phyloP scores from a whole-genome alignment of 2,797 vertebrate species.

The Saxicola maurus region DNA sequence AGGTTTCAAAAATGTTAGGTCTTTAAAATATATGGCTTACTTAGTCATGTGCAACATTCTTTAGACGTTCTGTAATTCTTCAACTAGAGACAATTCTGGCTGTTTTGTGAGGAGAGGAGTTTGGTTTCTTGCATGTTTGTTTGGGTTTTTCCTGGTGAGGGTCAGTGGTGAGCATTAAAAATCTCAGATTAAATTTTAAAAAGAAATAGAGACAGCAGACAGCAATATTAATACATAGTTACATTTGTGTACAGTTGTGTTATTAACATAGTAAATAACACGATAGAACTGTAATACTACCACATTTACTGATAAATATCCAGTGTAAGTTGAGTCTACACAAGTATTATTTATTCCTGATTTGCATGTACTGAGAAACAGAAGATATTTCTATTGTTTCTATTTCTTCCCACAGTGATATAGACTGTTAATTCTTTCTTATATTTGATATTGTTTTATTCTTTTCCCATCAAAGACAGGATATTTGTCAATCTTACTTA shows the following conservation, averaged over 20 bases:
- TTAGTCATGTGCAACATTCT: neutral
- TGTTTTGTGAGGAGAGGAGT: neutral
- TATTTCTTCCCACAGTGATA: neutral
- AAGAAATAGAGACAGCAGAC: neutral
- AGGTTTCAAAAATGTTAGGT: neutral
- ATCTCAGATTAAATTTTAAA: neutral
- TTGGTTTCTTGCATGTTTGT: rapidly evolving
- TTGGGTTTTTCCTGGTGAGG: neutral
- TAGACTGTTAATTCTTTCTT: neutral
- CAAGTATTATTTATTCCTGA: neutral
- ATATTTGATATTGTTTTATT: neutral
- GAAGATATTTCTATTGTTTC: neutral
- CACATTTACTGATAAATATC: neutral
- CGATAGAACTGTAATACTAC: neutral
- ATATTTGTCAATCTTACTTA: neutral
- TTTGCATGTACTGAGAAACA: neutral
- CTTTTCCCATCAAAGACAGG: neutral
- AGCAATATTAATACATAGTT: neutral
- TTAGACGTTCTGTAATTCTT: neutral
- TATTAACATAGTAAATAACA: neutral
- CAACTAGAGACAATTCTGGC: neutral
- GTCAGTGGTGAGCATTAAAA: neutral
- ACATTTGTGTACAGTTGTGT: no score
- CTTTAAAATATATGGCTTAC: neutral
- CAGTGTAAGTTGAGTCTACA: neutral